Percentiles rank a stretch among this genome's conserved stretches.
Evolutionary conservation across 2,113 vertebrate species (phyloP).

Genomic region (Odontophorus gujanensis): DNA sequence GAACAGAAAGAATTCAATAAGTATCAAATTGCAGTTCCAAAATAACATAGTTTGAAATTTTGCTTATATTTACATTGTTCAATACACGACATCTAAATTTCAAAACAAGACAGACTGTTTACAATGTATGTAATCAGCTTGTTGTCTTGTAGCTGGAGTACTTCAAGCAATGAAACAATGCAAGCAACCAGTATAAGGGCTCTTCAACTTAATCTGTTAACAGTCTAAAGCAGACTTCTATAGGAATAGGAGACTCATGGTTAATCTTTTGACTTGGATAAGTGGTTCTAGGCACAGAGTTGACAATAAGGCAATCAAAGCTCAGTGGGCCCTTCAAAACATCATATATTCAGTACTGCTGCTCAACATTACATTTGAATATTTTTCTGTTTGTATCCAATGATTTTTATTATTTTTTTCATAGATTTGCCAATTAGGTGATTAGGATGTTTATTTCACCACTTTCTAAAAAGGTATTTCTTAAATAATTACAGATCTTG

Average conservation of each 20-base stretch:
- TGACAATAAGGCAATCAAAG: constrained; percentile 61
- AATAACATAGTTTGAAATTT: constrained; percentile 42
- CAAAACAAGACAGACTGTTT: constrained; percentile 60
- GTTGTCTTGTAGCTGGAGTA: constrained; percentile 23
- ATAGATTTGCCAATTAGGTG: not conserved
- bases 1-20: constrained; percentile 62
- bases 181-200: constrained; percentile 11
- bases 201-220: constrained; percentile 56
- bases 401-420: not conserved
- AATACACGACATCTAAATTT: constrained; percentile 37
- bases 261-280: constrained; percentile 66
- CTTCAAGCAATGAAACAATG: constrained; percentile 52
- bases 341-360: not conserved
- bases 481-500: not conserved
- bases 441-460: not conserved
- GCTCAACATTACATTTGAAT: constrained; percentile 9
- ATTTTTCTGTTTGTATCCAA: not conserved
- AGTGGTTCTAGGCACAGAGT: constrained; percentile 57
- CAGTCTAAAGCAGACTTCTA: constrained; percentile 29
- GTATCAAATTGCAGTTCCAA: not conserved
- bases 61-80: constrained; percentile 62
- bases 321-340: constrained; percentile 30
- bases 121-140: constrained; percentile 51
- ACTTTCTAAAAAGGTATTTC: not conserved
- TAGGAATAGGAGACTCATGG: constrained; percentile 15